Conservation (phyloP, 2,888 invertebrate genomes). For the Mesochorus sp. region DNA sequence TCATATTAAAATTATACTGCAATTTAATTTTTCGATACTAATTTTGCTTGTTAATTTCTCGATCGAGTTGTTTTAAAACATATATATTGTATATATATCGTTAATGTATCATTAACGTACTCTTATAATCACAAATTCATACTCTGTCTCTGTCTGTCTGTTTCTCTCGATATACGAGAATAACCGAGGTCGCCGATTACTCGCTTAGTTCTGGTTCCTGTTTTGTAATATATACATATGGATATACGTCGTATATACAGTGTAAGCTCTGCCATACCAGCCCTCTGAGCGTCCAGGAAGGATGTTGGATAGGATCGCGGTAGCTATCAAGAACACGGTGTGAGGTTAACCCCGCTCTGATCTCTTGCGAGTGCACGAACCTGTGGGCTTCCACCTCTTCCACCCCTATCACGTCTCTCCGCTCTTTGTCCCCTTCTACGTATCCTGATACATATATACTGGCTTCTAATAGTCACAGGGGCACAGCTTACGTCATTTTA, state of each 20-base stretch:
- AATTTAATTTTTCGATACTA: constrained; percentile 50
- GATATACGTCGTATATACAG: not conserved
- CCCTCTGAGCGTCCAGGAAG: constrained; percentile 48
- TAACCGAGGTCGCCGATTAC: constrained; percentile 60
- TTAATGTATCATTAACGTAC: too few species aligned
- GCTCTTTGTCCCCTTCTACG: not conserved
- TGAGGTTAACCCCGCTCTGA: constrained; percentile 54
- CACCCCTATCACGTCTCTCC: constrained; percentile 58
- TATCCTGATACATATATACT: not conserved
- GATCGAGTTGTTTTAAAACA: constrained; percentile 57
- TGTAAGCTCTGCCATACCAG: constrained; percentile 35
- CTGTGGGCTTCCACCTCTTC: constrained; percentile 46
- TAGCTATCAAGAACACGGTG: constrained; percentile 57
- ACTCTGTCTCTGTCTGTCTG: not conserved
- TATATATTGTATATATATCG: too few species aligned
- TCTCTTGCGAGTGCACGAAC: constrained; percentile 26
- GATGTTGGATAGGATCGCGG: constrained; percentile 60
- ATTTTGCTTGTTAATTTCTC: constrained; percentile 49
- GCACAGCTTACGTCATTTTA: not conserved
- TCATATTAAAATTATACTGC: too few species aligned
- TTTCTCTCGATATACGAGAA: constrained; percentile 54
- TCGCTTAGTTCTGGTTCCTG: constrained; percentile 42
- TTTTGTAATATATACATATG: not conserved
- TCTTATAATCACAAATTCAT: constrained; percentile 34
- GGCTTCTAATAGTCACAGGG: not conserved